phyloP scores from a whole-genome alignment of 1,140 invertebrate genomes.

The Phortica variegata region DNA sequence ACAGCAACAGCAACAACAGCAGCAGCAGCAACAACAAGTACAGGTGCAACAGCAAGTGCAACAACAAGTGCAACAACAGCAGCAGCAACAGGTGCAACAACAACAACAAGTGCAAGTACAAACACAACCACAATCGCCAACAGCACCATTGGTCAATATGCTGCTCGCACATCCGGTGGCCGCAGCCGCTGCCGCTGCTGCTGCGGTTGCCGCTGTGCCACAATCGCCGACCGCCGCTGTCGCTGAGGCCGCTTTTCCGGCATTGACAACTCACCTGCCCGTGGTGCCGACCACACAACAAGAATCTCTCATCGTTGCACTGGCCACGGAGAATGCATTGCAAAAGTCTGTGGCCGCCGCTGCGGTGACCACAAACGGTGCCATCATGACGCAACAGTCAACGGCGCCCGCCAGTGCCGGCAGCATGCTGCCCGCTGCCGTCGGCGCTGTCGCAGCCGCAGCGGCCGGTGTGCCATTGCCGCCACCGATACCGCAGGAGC shows the following conservation, averaged over 20 bases:
- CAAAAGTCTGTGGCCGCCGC: slow-evolving; percentile 52
- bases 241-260: slow-evolving; percentile 17
- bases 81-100: slow-evolving; percentile 15
- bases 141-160: slow-evolving; percentile 17
- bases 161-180: slow-evolving; percentile 15
- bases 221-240: slow-evolving; percentile 21
- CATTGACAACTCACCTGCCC: slow-evolving; percentile 21
- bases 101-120: slow-evolving; percentile 17
- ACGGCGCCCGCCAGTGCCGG: slow-evolving; percentile 30
- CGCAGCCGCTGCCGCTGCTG: slow-evolving; percentile 15
- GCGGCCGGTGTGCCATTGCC: slow-evolving; percentile 37
- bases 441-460: slow-evolving; percentile 37
- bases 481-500: slow-evolving; percentile 66
- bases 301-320: slow-evolving; percentile 54
- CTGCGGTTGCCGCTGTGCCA: slow-evolving; percentile 16
- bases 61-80: slow-evolving; percentile 11
- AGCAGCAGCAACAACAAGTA: slow-evolving; percentile 11
- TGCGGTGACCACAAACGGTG: slow-evolving; percentile 48
- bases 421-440: slow-evolving; percentile 36
- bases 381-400: slow-evolving; percentile 50
- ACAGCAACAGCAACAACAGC: slow-evolving; percentile 15
- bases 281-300: slow-evolving; percentile 45
- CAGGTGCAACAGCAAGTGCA: slow-evolving; percentile 4
- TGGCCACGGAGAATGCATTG: slow-evolving; percentile 48
- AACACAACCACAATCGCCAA: slow-evolving; percentile 9